Conservation (phyloP, 2,797 vertebrate species). For the Ptychadena robeensis region DNA sequence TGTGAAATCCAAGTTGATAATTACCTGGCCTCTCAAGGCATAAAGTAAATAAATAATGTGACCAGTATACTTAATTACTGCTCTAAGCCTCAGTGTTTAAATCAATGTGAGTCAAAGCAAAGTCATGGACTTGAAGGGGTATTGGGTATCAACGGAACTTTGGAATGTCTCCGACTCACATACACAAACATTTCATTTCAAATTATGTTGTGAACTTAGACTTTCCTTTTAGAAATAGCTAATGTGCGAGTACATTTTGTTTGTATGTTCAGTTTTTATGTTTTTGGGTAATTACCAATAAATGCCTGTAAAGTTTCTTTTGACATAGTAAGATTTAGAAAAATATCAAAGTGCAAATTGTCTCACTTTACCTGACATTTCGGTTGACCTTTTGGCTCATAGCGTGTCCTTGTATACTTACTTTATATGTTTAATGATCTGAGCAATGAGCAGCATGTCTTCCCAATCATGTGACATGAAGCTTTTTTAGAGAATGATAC, state of each 20-base stretch:
- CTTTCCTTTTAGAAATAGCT: neutral
- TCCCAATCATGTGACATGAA: neutral
- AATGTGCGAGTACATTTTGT: neutral
- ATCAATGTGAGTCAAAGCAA: constrained; percentile 25
- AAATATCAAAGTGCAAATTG: neutral
- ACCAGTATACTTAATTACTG: constrained; percentile 18
- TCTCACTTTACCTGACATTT: neutral
- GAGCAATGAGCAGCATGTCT: neutral
- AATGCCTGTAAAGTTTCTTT: too few relatives aligned
- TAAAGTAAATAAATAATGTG: constrained; percentile 37
- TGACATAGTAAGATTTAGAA: too few relatives aligned
- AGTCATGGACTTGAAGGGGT: constrained; percentile 8
- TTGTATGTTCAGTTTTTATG: neutral
- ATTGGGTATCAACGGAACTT: neutral
- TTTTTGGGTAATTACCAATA: too few relatives aligned
- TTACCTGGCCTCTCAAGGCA: neutral
- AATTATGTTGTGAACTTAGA: neutral
- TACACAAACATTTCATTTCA: constrained; percentile 20
- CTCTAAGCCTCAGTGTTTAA: constrained; percentile 1
- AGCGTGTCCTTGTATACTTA: neutral
- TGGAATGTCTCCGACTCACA: constrained; percentile 4
- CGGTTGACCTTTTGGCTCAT: neutral
- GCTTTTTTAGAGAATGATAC: too few relatives aligned
- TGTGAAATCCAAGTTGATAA: constrained; percentile 38
- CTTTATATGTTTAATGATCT: neutral